phyloP scores from a whole-genome alignment of 2,797 vertebrate genomes.

The Carcharodon carcharias region DNA sequence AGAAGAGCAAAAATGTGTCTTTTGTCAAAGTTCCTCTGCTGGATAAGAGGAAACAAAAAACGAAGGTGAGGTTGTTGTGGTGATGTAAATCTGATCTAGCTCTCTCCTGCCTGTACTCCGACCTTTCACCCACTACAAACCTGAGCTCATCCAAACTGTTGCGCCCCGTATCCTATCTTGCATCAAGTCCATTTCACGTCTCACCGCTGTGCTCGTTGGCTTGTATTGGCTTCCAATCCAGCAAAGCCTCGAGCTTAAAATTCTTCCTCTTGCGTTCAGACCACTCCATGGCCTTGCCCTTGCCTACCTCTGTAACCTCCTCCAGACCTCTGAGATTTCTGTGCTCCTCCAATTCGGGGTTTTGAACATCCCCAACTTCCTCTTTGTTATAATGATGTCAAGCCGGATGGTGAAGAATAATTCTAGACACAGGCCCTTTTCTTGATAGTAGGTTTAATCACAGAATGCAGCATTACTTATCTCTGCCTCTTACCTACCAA shows the following conservation, averaged over 20 bases:
- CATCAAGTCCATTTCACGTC: neutral
- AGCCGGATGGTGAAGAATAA: no score
- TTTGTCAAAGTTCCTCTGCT: neutral
- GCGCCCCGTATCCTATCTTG: neutral
- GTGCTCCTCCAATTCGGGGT: neutral
- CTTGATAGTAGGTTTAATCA: no score
- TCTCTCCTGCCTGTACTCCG: neutral
- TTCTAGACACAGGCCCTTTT: no score
- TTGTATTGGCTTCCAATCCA: neutral
- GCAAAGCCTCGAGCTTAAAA: neutral
- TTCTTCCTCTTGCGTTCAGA: neutral
- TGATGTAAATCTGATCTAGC: neutral
- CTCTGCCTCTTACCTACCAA: no score
- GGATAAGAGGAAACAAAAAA: constrained; percentile 18
- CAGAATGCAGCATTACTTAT: no score
- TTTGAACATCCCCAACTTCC: neutral
- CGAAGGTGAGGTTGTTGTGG: neutral
- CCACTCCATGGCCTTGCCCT: neutral
- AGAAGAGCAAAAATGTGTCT: neutral
- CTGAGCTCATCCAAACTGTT: neutral
- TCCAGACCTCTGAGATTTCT: neutral
- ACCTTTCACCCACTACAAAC: neutral
- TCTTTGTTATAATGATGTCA: no score
- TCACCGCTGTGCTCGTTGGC: neutral
- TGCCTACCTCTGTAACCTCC: neutral